Percentiles rank a stretch among this genome's conserved stretches.
phyloP scores from a whole-genome alignment of 2,888 invertebrate species.

The Neoitamus cyanurus region DNA sequence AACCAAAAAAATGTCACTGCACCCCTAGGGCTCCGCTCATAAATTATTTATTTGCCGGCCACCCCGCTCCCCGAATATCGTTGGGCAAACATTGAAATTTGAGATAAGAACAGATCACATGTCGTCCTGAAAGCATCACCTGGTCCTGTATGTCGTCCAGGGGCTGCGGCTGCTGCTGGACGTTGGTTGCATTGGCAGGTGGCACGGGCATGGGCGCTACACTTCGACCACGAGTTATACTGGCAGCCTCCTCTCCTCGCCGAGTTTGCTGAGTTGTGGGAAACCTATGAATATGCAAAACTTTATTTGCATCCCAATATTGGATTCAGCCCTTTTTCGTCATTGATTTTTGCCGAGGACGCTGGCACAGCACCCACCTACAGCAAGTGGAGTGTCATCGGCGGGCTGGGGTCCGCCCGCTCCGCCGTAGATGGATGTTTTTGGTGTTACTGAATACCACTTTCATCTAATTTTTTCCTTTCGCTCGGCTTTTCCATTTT shows the following conservation, averaged over 20 bases:
- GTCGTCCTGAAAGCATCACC: slow-evolving; percentile 19
- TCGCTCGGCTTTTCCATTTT: not conserved
- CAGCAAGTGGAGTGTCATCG: not conserved
- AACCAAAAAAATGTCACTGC: not conserved
- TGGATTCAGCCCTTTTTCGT: slow-evolving; percentile 21
- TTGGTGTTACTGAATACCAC: not conserved
- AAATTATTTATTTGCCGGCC: slow-evolving; percentile 19
- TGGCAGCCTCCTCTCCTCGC: not conserved
- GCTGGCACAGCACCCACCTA: not conserved
- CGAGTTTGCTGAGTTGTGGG: slow-evolving; percentile 20
- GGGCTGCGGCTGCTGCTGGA: not conserved
- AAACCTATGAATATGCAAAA: slow-evolving; percentile 39
- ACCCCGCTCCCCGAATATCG: not conserved
- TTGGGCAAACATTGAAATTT: slow-evolving; percentile 33
- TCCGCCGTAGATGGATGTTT: not conserved
- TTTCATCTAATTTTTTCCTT: not conserved
- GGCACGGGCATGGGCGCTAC: not conserved
- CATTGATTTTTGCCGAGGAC: slow-evolving; percentile 26
- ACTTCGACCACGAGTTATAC: not conserved
- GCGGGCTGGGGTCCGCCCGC: not conserved
- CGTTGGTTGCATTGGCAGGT: not conserved
- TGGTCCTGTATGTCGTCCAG: not conserved
- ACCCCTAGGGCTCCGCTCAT: not conserved
- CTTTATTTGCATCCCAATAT: slow-evolving; percentile 38
- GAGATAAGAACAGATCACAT: slow-evolving; percentile 39